Conservation (phyloP, 2,113 vertebrate species). For the Tonatia bakeri region DNA sequence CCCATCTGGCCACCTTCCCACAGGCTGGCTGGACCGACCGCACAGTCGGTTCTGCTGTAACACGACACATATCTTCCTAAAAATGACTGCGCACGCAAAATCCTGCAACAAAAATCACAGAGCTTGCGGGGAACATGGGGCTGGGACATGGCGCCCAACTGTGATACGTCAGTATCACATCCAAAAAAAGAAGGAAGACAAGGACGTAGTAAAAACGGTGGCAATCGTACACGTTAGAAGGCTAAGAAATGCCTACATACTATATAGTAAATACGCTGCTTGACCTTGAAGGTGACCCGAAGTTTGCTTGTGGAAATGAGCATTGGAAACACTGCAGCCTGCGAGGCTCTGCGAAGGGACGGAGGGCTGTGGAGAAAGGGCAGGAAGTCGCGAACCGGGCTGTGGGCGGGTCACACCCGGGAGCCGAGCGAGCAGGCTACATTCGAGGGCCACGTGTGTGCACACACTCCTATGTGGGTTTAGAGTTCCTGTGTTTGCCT, state of each 20-base stretch:
- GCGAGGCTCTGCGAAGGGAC: too few relatives aligned
- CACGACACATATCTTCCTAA: not conserved
- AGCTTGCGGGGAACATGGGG: not conserved
- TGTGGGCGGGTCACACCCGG: not conserved
- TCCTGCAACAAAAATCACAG: not conserved
- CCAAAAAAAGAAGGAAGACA: not conserved
- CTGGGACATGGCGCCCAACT: not conserved
- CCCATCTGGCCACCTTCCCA: not conserved
- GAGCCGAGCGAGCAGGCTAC: not conserved
- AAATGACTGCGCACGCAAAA: not conserved
- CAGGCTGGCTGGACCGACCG: not conserved
- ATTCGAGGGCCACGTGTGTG: not conserved
- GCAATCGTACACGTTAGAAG: not conserved
- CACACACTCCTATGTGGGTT: not conserved
- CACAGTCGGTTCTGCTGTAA: not conserved
- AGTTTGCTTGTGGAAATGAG: not conserved
- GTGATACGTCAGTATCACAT: not conserved
- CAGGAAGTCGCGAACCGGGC: rapidly evolving
- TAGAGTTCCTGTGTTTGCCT: not conserved
- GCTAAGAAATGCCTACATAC: not conserved
- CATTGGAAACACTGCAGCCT: not conserved
- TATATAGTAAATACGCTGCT: not conserved
- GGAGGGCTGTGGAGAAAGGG: not conserved
- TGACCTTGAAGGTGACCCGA: not conserved
- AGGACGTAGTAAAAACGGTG: not conserved